Evolutionary conservation across 2,888 invertebrate species (phyloP).

Genomic region (Ariolimax columbianus): DNA sequence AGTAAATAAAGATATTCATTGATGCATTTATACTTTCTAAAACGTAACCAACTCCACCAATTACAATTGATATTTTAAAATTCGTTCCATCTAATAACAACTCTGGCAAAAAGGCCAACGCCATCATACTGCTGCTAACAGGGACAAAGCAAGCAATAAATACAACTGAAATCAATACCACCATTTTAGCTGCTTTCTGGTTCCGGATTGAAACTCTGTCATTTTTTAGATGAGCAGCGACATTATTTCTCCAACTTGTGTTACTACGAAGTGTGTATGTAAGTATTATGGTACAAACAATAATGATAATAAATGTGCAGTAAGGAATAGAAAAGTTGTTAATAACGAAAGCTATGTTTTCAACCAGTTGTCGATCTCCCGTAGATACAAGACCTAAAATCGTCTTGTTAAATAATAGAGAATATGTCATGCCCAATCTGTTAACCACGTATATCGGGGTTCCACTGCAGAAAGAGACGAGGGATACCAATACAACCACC

Average conservation of each 20-base stretch:
- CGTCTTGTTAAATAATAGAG: background rate
- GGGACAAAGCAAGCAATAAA: background rate
- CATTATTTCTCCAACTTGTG: background rate
- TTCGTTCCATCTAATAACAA: background rate
- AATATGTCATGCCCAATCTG: background rate
- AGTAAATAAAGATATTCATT: background rate
- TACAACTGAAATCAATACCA: background rate
- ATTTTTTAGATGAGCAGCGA: background rate
- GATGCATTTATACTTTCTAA: background rate
- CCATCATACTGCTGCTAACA: background rate
- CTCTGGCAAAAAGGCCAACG: background rate
- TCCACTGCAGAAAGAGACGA: background rate
- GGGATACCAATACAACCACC: background rate
- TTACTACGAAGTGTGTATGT: background rate
- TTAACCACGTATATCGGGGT: background rate
- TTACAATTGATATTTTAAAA: background rate
- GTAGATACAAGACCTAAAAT: background rate
- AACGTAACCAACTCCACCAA: background rate
- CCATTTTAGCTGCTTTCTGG: background rate
- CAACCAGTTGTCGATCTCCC: background rate
- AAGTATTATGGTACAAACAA: background rate
- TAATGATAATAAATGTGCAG: background rate
- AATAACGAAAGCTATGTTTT: background rate
- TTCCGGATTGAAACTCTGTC: background rate
- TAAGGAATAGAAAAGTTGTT: background rate